Percentiles rank a stretch among this genome's conserved stretches.
phyloP scores from a whole-genome alignment of 2,113 vertebrate species.

The Thermophis baileyi region DNA sequence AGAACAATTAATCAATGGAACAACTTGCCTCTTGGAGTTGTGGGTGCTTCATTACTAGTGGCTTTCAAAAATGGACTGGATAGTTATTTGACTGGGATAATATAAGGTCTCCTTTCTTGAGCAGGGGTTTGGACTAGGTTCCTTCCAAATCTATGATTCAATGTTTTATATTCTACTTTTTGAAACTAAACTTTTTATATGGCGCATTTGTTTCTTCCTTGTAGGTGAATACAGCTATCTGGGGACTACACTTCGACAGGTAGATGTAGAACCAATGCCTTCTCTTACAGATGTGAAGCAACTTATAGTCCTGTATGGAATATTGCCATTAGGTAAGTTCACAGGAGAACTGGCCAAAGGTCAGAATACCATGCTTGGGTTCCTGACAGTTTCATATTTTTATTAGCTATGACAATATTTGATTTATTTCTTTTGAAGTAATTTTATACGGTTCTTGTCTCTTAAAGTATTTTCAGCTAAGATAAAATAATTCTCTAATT shows the following conservation, averaged over 20 bases:
- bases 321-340: slow-evolving; percentile 81
- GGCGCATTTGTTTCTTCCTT: slow-evolving; percentile 12
- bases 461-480: slow-evolving; percentile 3
- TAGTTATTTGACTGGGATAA: background rate
- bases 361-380: slow-evolving; percentile 2
- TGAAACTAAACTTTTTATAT: fast-evolving
- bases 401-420: slow-evolving; percentile 16
- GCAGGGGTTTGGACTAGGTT: background rate
- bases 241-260: slow-evolving; percentile 66
- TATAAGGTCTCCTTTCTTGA: background rate
- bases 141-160: background rate
- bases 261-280: slow-evolving; percentile 74
- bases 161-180: background rate
- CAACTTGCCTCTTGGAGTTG: background rate
- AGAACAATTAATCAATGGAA: background rate
- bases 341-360: background rate
- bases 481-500: background rate
- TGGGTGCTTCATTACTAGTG: background rate
- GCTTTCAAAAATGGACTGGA: too few relatives aligned
- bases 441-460: slow-evolving; percentile 40
- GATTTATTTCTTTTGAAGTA: slow-evolving; percentile 26
- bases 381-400: background rate
- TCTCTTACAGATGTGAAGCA: slow-evolving; percentile 78
- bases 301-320: slow-evolving; percentile 76
- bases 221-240: slow-evolving; percentile 78